These are phyloP conservation scores for Limnephilus rhombicus DNA, from an alignment of 2,888 invertebrate genomes.

Conservation along the genomic window DNA sequence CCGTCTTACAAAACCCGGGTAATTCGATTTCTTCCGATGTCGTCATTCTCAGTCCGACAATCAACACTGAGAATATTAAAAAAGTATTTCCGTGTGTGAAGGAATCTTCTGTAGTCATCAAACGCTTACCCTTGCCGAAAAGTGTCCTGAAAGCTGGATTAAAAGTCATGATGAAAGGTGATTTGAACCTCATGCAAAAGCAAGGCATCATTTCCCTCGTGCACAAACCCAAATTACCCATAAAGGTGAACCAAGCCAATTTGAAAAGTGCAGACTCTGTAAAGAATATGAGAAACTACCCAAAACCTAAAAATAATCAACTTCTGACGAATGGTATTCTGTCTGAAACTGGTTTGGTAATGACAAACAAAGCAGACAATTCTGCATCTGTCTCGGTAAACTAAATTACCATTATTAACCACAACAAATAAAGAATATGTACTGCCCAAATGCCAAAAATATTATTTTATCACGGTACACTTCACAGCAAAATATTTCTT, in stretches of 20 bases:
- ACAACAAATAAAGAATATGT: neutral
- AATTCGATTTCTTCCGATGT: neutral
- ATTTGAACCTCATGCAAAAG: slow-evolving; percentile 55
- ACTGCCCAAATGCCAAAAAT: neutral
- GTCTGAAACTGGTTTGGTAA: neutral
- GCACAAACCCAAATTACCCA: slow-evolving; percentile 43
- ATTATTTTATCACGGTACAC: too few species aligned
- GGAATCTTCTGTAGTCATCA: slow-evolving; percentile 73
- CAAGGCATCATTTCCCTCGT: slow-evolving; percentile 56
- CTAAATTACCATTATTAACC: neutral
- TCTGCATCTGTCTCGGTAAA: neutral
- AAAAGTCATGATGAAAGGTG: slow-evolving; percentile 53
- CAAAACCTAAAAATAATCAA: neutral
- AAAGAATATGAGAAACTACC: neutral
- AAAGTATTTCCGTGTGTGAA: slow-evolving; percentile 75
- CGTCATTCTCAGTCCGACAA: neutral
- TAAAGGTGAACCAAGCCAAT: neutral
- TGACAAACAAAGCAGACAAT: neutral
- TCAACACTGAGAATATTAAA: slow-evolving; percentile 63
- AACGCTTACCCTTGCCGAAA: slow-evolving; percentile 37
- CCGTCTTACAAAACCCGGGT: neutral
- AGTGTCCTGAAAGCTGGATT: slow-evolving; percentile 42
- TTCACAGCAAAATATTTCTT: too few species aligned
- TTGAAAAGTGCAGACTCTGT: neutral
- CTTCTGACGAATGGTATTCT: neutral